These are phyloP conservation scores for Phodopus roborovskii DNA, from an alignment of 2,113 vertebrate genomes.

Conservation along the genomic window DNA sequence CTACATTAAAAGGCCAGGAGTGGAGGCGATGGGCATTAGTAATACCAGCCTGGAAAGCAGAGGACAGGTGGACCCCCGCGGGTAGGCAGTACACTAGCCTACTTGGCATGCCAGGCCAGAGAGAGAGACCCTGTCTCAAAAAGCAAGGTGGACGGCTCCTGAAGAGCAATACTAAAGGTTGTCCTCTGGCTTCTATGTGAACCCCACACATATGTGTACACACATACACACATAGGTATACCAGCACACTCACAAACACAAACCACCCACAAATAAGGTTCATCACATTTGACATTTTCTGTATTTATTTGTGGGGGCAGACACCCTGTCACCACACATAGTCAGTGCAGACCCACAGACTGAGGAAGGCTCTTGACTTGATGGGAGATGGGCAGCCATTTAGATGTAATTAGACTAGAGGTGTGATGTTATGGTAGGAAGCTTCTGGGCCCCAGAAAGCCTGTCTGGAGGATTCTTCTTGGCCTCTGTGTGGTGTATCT, in stretches of 20 bases:
- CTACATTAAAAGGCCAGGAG: background rate
- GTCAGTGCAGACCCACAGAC: background rate
- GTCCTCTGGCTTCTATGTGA: background rate
- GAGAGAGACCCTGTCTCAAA: background rate
- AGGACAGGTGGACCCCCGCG: too few relatives aligned
- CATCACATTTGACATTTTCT: background rate
- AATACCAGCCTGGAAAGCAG: background rate
- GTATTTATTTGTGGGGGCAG: background rate
- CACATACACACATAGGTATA: background rate
- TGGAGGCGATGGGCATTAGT: background rate
- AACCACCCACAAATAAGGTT: background rate
- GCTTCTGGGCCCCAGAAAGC: background rate
- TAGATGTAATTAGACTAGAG: too few relatives aligned
- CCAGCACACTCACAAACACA: background rate
- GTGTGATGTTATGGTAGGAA: background rate
- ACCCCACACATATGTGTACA: fast-evolving
- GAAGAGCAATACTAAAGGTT: background rate
- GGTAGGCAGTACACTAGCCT: background rate
- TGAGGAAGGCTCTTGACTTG: background rate
- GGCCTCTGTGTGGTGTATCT: background rate
- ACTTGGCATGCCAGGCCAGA: background rate
- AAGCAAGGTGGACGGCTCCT: background rate
- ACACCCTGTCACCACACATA: background rate
- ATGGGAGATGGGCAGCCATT: background rate
- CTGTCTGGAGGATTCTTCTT: background rate